Evolutionary conservation across 2,113 vertebrate species (phyloP).

Genomic region (Dicaeum eximium): DNA sequence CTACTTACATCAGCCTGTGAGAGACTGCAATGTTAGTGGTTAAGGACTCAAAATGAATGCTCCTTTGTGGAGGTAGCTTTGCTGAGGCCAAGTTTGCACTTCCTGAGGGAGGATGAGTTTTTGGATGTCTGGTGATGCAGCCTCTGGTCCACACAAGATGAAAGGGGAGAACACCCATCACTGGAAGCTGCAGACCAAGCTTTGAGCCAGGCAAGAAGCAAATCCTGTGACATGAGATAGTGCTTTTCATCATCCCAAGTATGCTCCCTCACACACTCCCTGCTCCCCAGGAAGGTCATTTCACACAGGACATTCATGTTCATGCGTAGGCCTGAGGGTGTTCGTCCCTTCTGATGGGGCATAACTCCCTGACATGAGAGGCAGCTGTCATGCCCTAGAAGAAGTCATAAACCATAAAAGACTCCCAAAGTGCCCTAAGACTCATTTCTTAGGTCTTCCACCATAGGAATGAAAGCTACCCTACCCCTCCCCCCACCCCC

Average conservation of each 20-base stretch:
- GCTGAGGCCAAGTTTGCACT: not conserved
- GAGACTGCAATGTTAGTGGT: not conserved
- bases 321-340: not conserved
- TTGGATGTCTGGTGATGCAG: not conserved
- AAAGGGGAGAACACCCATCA: not conserved
- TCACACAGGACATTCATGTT: not conserved
- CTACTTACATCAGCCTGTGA: not conserved
- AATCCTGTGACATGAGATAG: not conserved
- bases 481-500: too few species aligned
- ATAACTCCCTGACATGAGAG: not conserved
- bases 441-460: not conserved
- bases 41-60: not conserved
- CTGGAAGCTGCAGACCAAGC: not conserved
- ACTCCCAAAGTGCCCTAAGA: not conserved
- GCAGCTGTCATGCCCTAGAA: not conserved
- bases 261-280: not conserved
- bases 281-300: not conserved
- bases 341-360: not conserved
- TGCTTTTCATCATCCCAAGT: not conserved
- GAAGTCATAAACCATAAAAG: not conserved
- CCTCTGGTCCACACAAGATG: accelerated
- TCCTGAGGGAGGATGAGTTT: not conserved
- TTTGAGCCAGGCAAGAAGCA: not conserved
- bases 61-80: not conserved
- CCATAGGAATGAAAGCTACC: not conserved